Conservation (phyloP, 2,888 invertebrate species). For the Tinea pellionella region DNA sequence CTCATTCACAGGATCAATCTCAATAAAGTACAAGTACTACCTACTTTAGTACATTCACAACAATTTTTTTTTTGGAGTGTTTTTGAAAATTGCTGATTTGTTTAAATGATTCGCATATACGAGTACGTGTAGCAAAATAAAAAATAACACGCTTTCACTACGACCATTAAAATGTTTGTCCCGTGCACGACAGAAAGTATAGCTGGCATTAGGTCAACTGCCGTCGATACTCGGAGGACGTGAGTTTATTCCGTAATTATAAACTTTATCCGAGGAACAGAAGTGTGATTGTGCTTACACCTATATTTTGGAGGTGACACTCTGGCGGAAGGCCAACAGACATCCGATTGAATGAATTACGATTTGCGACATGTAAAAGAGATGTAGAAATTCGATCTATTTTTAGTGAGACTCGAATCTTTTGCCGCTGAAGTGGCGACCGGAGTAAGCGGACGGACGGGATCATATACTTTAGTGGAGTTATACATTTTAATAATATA, state of each 20-base stretch:
- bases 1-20: slow-evolving; percentile 14
- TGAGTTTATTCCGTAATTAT: slow-evolving; percentile 5
- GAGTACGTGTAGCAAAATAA: not conserved
- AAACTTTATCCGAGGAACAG: slow-evolving; percentile 3
- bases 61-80: not conserved
- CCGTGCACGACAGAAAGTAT: slow-evolving; percentile 1
- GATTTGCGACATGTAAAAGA: slow-evolving; percentile 49
- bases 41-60: not conserved
- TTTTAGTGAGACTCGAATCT: slow-evolving; percentile 50
- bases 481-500: not conserved
- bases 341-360: slow-evolving; percentile 62
- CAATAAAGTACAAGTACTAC: not conserved
- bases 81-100: not conserved
- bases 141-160: slow-evolving; percentile 22
- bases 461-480: slow-evolving; percentile 35
- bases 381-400: slow-evolving; percentile 56
- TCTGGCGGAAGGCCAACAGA: slow-evolving; percentile 57
- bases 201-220: slow-evolving; percentile 5
- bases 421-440: slow-evolving; percentile 35
- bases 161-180: slow-evolving; percentile 22
- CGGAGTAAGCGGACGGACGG: slow-evolving; percentile 45
- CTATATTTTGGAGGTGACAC: slow-evolving; percentile 21
- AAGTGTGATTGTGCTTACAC: not conserved
- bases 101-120: not conserved
- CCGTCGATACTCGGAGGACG: slow-evolving; percentile 5